These are phyloP conservation scores for Cynocephalus volans DNA, from an alignment of 2,113 vertebrate species.

Conservation along the genomic window DNA sequence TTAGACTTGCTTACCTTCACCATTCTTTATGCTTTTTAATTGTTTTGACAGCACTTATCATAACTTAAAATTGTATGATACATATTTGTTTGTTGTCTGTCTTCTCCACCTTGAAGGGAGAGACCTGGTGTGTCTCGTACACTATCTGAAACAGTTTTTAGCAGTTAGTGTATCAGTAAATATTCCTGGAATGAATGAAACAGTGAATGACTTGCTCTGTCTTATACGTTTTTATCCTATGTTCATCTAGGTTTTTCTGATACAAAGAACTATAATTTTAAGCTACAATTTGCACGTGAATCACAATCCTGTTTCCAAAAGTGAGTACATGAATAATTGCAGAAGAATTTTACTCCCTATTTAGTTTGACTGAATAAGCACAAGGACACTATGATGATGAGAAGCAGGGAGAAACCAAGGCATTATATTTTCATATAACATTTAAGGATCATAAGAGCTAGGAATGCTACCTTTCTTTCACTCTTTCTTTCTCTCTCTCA, in stretches of 20 bases:
- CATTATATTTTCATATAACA: neutral
- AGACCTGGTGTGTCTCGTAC: neutral
- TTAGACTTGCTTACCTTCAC: neutral
- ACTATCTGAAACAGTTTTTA: neutral
- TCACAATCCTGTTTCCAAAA: conserved; percentile 7
- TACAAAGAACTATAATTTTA: neutral
- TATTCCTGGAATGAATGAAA: neutral
- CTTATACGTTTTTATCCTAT: neutral
- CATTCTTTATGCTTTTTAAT: neutral
- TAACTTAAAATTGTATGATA: neutral
- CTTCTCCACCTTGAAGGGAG: neutral
- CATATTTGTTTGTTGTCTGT: neutral
- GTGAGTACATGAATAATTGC: neutral
- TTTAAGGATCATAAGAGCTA: neutral
- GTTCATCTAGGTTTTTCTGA: neutral
- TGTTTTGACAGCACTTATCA: neutral
- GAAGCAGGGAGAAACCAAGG: neutral
- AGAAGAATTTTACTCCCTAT: neutral
- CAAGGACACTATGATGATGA: neutral
- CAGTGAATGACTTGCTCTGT: neutral
- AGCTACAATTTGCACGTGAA: neutral
- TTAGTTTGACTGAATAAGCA: neutral
- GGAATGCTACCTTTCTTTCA: neutral
- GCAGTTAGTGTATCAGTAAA: neutral
- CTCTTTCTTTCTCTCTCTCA: neutral